phyloP scores from a whole-genome alignment of 2,888 invertebrate genomes.

The Atrina japonica region DNA sequence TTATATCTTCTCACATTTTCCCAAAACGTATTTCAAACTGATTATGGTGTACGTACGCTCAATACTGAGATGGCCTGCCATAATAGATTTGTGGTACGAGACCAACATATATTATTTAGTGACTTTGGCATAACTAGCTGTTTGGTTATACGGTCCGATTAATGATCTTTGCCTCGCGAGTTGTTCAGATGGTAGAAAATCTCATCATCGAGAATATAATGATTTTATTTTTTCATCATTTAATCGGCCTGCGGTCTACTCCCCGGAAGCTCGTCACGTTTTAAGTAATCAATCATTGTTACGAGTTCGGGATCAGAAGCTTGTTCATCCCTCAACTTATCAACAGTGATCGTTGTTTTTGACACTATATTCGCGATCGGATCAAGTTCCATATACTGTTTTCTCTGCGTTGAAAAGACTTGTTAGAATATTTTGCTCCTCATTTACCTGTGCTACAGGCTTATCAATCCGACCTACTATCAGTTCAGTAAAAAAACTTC shows the following conservation, averaged over 20 bases:
- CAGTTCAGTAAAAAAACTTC: no score
- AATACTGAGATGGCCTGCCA: slow-evolving; percentile 9
- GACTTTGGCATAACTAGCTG: slow-evolving; percentile 11
- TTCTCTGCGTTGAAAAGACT: no score
- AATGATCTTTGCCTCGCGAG: not conserved
- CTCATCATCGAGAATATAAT: not conserved
- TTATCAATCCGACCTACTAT: no score
- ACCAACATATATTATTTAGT: not conserved
- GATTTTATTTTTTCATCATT: slow-evolving; percentile 2
- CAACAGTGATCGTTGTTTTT: no score
- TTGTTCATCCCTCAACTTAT: no score
- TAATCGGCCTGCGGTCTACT: not conserved
- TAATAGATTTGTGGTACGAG: not conserved
- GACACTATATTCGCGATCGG: no score
- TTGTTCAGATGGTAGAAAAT: slow-evolving; percentile 13
- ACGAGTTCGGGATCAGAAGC: no score
- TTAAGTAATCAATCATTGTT: no score
- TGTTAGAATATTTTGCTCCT: no score
- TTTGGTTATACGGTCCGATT: slow-evolving; percentile 5
- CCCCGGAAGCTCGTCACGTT: no score
- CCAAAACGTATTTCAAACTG: slow-evolving; percentile 39
- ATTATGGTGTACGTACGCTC: slow-evolving; percentile 40
- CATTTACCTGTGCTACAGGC: no score
- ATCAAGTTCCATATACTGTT: no score
- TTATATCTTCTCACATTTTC: slow-evolving; percentile 47